These are phyloP conservation scores for Liasis olivaceus DNA, from an alignment of 2,797 vertebrate species.

Conservation along the genomic window DNA sequence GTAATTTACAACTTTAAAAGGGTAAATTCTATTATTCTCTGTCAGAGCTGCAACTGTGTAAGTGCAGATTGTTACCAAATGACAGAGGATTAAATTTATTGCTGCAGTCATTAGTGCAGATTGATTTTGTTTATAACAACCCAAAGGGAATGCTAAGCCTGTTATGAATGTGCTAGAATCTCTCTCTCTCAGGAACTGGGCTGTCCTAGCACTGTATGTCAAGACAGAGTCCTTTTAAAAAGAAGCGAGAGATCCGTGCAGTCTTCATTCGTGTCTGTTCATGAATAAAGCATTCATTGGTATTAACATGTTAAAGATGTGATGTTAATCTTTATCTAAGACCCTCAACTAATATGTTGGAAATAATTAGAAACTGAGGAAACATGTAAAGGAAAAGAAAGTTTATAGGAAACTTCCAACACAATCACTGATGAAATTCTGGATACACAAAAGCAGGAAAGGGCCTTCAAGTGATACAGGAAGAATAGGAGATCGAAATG, in stretches of 20 bases:
- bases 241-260: not conserved
- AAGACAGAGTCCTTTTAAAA: not conserved
- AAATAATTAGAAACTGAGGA: too few relatives aligned
- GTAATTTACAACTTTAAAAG: constrained; percentile 81
- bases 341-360: too few relatives aligned
- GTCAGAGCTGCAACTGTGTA: constrained; percentile 73
- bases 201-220: constrained; percentile 27
- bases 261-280: not conserved
- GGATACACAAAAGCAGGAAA: not conserved
- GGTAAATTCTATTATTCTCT: constrained; percentile 76
- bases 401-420: not conserved
- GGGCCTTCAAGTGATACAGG: not conserved
- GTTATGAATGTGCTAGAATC: constrained; percentile 50
- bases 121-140: constrained; percentile 75
- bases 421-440: not conserved
- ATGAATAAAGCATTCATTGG: not conserved
- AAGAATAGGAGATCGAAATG: too few relatives aligned
- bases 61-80: constrained; percentile 69
- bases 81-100: constrained; percentile 76
- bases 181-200: not conserved
- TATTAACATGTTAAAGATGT: not conserved
- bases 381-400: not conserved
- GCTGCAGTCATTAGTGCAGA: constrained; percentile 75
- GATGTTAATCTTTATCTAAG: not conserved
- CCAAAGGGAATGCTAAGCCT: constrained; percentile 71